These are phyloP conservation scores for Sporophila hypoxantha DNA, from an alignment of 2,113 vertebrate genomes.

Conservation along the genomic window DNA sequence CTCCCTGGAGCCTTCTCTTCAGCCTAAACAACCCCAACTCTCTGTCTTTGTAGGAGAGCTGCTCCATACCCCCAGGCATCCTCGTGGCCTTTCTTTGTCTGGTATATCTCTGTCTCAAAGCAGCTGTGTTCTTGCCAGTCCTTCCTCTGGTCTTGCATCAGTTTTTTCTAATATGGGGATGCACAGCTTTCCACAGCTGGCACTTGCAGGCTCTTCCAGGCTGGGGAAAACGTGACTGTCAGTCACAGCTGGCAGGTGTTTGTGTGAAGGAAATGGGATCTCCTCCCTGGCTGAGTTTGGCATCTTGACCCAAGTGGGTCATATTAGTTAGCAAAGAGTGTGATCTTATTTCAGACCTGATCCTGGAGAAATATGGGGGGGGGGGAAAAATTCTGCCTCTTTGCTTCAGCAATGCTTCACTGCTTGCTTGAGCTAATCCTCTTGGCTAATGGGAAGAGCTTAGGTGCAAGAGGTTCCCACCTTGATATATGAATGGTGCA, in stretches of 20 bases:
- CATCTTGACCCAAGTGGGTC: fast-evolving
- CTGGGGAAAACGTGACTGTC: background rate
- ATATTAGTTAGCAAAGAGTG: background rate
- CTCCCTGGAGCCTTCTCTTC: background rate
- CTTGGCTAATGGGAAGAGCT: background rate
- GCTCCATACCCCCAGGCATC: too few species aligned
- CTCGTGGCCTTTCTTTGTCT: background rate
- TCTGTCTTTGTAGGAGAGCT: background rate
- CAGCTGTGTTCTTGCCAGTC: background rate
- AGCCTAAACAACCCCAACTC: background rate
- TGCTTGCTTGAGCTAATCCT: background rate
- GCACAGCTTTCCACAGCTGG: background rate
- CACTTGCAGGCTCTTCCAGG: background rate
- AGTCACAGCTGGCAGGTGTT: background rate
- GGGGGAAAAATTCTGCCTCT: background rate
- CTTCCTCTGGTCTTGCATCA: background rate
- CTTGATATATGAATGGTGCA: background rate
- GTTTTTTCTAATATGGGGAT: background rate
- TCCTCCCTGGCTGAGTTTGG: background rate
- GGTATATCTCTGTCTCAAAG: background rate
- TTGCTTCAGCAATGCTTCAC: background rate
- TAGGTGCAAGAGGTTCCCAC: background rate
- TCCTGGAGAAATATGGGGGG: background rate
- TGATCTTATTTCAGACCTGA: background rate
- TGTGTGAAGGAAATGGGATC: background rate